Base-by-base conservation (phyloP, 2,797 vertebrate species). In the Poecilia velifera region DNA sequence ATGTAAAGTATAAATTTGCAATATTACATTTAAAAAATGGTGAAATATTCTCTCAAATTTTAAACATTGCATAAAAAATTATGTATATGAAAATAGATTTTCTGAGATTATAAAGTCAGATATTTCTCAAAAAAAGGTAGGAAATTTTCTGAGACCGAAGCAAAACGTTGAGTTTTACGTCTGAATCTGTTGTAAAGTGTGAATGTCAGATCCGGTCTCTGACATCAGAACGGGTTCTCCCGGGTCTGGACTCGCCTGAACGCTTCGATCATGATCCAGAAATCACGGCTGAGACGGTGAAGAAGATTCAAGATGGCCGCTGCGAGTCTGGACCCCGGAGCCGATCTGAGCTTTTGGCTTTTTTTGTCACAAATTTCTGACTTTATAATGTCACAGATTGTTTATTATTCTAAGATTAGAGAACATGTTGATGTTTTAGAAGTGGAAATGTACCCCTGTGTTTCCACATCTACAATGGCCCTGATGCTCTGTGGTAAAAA, bases 401-500 rank as follows among this genome's bases (percentile, higher is more conserved):
- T 57, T 28, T 57, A 53, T 53, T 53, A 3, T 25, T 57, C 25
- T 28, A 28, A 31, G 1, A 31, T 59, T 13, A 1, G n/a, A 28
- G 12, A 57, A 28, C 13, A 59, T 59, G 12, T 31, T 28, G 55
- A 31, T 59, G 13, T 59, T 6, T 31, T 28, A 28, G n/a, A 28
- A 2, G 55, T 59, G 55, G n/a, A 31, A 31, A 59, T 13, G 0
- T 28, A 4, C 4, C 1, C 4, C 12, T 28, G n/a, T 28, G n/a
- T 14, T 31, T 57, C 25, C 25, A 25, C 53, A n/a, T 55, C 53
- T 28, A 28, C 55, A 14, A 5, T 6, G n/a, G 55, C 55, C 55
- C 55, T 59, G 55, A 59, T 59, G 14, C 55, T 59, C 55, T 28
- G 25, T 28, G 12, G 12, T 59, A 13, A 82, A 72, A 84, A 87